Conservation (phyloP, 2,888 invertebrate genomes). For the Subacronicta megacephala region DNA sequence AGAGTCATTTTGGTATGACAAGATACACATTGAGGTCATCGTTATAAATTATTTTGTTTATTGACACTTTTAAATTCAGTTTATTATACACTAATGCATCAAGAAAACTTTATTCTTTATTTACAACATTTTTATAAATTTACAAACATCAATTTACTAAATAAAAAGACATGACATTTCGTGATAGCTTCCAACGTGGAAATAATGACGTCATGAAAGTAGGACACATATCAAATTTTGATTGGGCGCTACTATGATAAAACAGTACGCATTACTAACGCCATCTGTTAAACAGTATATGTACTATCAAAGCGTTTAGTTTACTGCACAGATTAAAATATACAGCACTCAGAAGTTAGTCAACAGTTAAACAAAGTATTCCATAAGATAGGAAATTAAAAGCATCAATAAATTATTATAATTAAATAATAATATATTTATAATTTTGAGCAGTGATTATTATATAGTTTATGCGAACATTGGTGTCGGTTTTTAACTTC, state of each 20-base stretch:
- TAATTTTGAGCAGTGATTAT: no score
- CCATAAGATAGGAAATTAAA: no score
- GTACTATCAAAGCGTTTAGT: constrained; percentile 49
- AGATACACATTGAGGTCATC: constrained; percentile 65
- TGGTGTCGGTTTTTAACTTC: no score
- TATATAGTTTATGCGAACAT: no score
- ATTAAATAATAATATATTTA: no score
- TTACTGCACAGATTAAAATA: no score
- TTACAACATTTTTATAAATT: constrained; percentile 56
- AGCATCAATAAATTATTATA: no score
- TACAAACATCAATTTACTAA: constrained; percentile 72
- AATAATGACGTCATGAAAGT: constrained; percentile 90
- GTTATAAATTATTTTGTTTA: constrained; percentile 53
- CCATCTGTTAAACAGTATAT: constrained; percentile 64
- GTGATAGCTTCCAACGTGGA: constrained; percentile 91
- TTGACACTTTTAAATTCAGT: constrained; percentile 32
- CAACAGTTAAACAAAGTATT: no score
- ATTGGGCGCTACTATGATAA: constrained; percentile 78
- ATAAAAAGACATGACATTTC: constrained; percentile 82
- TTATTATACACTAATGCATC: constrained; percentile 42
- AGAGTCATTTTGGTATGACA: constrained; percentile 76
- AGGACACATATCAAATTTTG: constrained; percentile 79
- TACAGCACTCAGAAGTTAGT: no score
- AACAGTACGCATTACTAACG: constrained; percentile 64
- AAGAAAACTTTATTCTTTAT: constrained; percentile 42